Evolutionary conservation across 2,888 invertebrate genomes (phyloP), one percentile per base, ranked within the genome.

Genomic region (Apotomis capreana): DNA sequence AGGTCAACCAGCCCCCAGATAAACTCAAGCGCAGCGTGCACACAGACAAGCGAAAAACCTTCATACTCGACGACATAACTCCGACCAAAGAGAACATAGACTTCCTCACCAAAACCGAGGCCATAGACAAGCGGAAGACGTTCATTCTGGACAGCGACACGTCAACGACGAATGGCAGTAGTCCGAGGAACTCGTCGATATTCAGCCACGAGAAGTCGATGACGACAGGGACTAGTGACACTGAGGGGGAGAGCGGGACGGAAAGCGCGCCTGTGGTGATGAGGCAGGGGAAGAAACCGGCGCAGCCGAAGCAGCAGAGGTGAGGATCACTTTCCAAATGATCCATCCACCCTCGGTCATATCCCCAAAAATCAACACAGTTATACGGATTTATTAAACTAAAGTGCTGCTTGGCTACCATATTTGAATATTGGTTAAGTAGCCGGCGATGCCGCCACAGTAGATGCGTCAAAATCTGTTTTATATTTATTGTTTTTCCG

Each of bases 91-190:
- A 91, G 80, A 90, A 88, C 72, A 84, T 87, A 81, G 90, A 89
- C 81, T 88, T 89, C 76, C 79, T 86, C 8, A 79, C 83, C 67
- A 78, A 79, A 57, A 87, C 87, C 15, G 80, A 83, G 8, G 82
- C 81, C 78, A 80, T 82, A 76, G 92, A 93, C 81, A 92, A 92
- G 76, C 79, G 93, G 65, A 89, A 88, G 75, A 93, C 93, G 0
- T 93, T 92, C 71, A 88, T 93, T n/a, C 79, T 93, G 3, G 93
- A 93, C 78, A 91, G 91, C 61, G 93, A 93, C 69, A 92, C 92
- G 74, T 93, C 93, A 0, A 93, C 93, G 0, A 93, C 93, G 0
- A 93, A 92, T 70, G 93, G 92, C 0, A 91, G 92, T 70, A 92
- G 92, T 78, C 92, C 93, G 0, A 81, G 93, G 74, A 93, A 90